Percentiles rank a stretch among this genome's conserved stretches.
These are phyloP conservation scores for Lasiurus cinereus DNA, from an alignment of 2,113 vertebrate species.

Conservation along the genomic window DNA sequence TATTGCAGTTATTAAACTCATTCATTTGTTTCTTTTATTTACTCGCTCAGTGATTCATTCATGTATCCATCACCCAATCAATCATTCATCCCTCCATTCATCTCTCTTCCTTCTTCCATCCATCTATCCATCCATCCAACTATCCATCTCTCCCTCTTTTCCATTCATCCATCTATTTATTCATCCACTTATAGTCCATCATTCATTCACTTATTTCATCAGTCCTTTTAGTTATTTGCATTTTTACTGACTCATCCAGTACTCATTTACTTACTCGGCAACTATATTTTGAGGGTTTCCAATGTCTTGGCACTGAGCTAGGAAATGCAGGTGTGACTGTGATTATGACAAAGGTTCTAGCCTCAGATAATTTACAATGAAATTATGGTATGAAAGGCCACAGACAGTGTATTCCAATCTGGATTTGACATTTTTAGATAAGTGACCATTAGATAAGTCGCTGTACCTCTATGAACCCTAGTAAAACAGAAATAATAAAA, in stretches of 20 bases:
- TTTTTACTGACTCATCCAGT: neutral
- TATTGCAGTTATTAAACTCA: neutral
- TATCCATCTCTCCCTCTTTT: no score
- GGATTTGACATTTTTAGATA: neutral
- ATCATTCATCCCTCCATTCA: neutral
- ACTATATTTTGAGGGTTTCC: neutral
- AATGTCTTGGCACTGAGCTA: neutral
- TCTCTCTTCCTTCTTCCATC: neutral
- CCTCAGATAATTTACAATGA: neutral
- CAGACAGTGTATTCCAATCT: neutral
- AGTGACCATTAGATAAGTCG: neutral
- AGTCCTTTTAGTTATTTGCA: neutral
- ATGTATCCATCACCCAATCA: neutral
- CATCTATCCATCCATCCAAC: neutral
- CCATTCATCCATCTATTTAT: neutral
- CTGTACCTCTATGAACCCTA: neutral
- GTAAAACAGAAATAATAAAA: slow-evolving; percentile 31
- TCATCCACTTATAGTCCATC: neutral
- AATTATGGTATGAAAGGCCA: neutral
- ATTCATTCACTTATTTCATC: neutral
- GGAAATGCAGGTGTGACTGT: neutral
- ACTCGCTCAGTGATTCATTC: neutral
- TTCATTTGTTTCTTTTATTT: neutral
- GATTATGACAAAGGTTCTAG: neutral
- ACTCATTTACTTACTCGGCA: slow-evolving; percentile 14